A percentile compares a stretch with the other conserved stretches of the same genome.
phyloP scores from a whole-genome alignment of 2,113 vertebrate species.

The Ursus arctos region DNA sequence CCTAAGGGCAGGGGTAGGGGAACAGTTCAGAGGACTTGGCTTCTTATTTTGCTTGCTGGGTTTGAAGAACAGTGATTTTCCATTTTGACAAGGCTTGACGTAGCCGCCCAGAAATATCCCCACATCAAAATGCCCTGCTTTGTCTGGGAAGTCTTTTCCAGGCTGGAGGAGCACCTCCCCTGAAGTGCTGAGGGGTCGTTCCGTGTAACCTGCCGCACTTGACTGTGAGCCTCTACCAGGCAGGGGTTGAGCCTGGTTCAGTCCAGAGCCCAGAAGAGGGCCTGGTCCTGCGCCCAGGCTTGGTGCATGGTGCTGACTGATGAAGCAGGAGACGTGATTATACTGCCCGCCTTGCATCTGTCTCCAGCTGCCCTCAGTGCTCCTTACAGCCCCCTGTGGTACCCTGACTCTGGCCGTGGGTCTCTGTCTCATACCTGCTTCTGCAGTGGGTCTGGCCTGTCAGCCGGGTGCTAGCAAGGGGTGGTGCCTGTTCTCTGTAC shows the following conservation, averaged over 20 bases:
- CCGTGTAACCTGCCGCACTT: background rate
- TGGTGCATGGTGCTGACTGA: background rate
- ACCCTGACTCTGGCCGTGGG: background rate
- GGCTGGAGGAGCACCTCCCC: background rate
- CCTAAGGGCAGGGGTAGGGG: background rate
- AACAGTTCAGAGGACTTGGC: background rate
- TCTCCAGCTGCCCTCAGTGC: background rate
- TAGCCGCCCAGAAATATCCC: background rate
- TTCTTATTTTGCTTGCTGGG: constrained; percentile 19
- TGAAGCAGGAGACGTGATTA: background rate
- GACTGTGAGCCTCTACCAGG: background rate
- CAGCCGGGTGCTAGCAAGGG: background rate
- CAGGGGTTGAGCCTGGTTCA: background rate
- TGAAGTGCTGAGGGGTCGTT: background rate
- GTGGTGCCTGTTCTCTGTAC: background rate
- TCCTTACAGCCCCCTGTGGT: background rate
- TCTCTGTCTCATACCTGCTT: background rate
- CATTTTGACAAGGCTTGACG: constrained; percentile 7
- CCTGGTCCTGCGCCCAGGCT: background rate
- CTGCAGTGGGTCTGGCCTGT: background rate
- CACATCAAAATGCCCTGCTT: background rate
- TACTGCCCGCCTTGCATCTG: background rate
- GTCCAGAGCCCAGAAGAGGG: background rate
- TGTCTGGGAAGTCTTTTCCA: background rate
- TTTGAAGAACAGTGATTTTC: background rate